Evolutionary conservation across 64 coral and sea anemone genomes (phyloP).

Genomic region (Anthopleura sola): DNA sequence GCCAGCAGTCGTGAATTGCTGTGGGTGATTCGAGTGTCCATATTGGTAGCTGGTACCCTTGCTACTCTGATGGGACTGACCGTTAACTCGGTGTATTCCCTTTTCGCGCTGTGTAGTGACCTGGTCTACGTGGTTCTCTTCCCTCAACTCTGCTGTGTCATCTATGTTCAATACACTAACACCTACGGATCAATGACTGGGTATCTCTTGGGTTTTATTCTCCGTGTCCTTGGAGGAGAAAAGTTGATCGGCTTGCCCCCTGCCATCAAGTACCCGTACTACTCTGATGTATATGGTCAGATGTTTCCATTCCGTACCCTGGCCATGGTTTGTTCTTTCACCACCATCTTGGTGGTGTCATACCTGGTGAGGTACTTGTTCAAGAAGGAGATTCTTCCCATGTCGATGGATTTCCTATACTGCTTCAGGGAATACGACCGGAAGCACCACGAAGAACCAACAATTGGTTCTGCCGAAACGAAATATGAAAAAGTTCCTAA

Average conservation of each 20-base stretch:
- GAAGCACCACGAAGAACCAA: not conserved
- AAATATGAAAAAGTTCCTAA: no score
- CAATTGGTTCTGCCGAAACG: no score
- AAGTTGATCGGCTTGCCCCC: constrained; percentile 47
- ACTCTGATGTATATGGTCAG: constrained; percentile 49
- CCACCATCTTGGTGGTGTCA: constrained; percentile 51
- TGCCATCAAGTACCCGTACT: constrained; percentile 82
- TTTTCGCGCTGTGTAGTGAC: constrained; percentile 76
- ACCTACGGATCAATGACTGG: constrained; percentile 85
- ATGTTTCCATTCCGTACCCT: constrained; percentile 73
- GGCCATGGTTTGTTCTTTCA: constrained; percentile 63
- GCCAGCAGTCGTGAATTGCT: constrained; percentile 60
- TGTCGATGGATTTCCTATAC: constrained; percentile 44
- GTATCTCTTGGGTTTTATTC: constrained; percentile 57
- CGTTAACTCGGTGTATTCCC: constrained; percentile 67
- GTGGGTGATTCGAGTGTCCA: constrained; percentile 78
- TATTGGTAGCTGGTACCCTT: constrained; percentile 67
- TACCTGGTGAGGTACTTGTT: constrained; percentile 55
- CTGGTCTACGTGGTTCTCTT: constrained; percentile 91
- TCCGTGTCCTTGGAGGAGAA: constrained; percentile 74
- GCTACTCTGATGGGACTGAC: constrained; percentile 68
- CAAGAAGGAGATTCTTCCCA: constrained; percentile 36
- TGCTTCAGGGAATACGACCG: constrained; percentile 35
- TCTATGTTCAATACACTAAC: constrained; percentile 65
- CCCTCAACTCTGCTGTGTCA: constrained; percentile 87